Evolutionary conservation across 2,888 invertebrate species (phyloP), one percentile per base, ranked within the genome.

Genomic region (Drosophila pegasa): DNA sequence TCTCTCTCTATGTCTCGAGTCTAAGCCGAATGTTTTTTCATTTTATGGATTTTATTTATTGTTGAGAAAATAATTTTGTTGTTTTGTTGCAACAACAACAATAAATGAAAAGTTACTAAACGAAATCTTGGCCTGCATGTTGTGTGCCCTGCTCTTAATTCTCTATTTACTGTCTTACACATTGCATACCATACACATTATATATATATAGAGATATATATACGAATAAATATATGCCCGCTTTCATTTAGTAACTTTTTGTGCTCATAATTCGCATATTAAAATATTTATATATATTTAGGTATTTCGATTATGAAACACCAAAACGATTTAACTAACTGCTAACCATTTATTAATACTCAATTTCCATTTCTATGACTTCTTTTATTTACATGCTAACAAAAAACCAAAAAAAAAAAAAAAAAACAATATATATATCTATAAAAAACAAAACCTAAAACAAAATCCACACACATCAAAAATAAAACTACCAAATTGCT

Each of bases 301-400:
- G 37, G 57, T 31, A 51, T 55, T 58, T 51, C 18, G n/a, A 50
- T 22, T 35, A 52, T 51, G 16, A 38, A 70, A 67, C 41, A 47
- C 58, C 27, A 59, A 57, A 54, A 66, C 55, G 20, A 50, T 52
- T 64, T 67, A 87, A 85, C 88, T 82, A 89, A 85, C 75, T 67
- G 67, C 88, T 86, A 86, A 89, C 86, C 85, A 79, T 66, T 62
- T 72, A 71, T 70, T 87, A 85, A 76, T 83, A 88, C 71, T 81
- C 87, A 71, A 88, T 87, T 84, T 87, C 88, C 86, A 79, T 87
- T 85, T 87, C 88, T 86, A 88, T 59, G 71, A 84, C 83, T 85
- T 80, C 70, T 75, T 86, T 71, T 89, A 85, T 87, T 86, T 87
- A 79, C 88, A 89, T 86, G 85, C 85, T 86, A 89, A 86, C 87